A percentile compares a stretch with the other conserved stretches of the same genome.
Evolutionary conservation across 53 echinoderm and acorn worm genomes (phyloP).

Genomic region (Echinarachnius parma): DNA sequence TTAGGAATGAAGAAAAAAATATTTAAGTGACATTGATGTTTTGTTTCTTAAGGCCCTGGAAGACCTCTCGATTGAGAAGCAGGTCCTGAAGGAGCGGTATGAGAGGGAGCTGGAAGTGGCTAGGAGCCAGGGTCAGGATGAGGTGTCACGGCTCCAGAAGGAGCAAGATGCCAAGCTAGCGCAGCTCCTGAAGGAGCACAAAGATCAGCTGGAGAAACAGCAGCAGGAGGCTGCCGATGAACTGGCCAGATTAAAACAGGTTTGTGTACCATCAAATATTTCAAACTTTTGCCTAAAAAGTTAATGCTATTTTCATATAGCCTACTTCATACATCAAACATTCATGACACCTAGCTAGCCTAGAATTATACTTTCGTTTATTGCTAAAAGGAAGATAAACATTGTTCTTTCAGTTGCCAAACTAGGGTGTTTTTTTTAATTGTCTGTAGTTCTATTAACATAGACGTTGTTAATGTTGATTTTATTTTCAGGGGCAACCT

Average conservation of each 20-base stretch:
- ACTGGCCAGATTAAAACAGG: conserved; percentile 59
- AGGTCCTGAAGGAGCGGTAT: conserved; percentile 84
- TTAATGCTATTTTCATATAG: too few relatives aligned
- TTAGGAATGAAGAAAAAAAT: neutral
- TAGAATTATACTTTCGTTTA: too few relatives aligned
- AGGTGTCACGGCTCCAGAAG: conserved; percentile 33
- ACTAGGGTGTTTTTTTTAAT: too few relatives aligned
- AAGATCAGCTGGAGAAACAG: conserved; percentile 48
- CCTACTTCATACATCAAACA: too few relatives aligned
- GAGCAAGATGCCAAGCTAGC: conserved; percentile 55
- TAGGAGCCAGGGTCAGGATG: conserved; percentile 44
- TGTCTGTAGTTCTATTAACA: too few relatives aligned
- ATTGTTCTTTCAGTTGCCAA: too few relatives aligned
- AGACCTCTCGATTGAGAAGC: conserved; percentile 87
- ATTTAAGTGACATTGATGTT: neutral
- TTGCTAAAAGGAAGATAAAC: too few relatives aligned
- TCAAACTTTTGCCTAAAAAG: too few relatives aligned
- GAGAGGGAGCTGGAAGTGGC: conserved; percentile 69
- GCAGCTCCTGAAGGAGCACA: conserved; percentile 52
- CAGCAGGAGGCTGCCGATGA: conserved; percentile 60
- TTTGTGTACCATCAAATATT: too few relatives aligned
- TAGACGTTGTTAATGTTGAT: too few relatives aligned
- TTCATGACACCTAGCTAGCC: too few relatives aligned
- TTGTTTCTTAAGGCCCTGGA: conserved; percentile 72
- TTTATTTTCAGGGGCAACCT: too few relatives aligned